A percentile compares a stretch with the other conserved stretches of the same genome.
phyloP scores from a whole-genome alignment of 2,888 invertebrate genomes.

The Temnothorax unifasciatus region DNA sequence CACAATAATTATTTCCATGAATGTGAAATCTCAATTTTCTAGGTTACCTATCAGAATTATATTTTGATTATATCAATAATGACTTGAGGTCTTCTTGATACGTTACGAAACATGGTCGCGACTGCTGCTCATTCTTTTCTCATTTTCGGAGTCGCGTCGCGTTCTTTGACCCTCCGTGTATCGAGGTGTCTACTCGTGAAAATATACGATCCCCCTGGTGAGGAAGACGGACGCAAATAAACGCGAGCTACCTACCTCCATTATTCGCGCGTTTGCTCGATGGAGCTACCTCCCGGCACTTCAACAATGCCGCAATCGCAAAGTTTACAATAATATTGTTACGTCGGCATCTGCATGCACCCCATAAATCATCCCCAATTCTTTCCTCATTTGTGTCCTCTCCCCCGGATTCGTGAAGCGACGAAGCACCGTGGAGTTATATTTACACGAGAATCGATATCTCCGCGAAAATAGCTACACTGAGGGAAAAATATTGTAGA shows the following conservation, averaged over 20 bases:
- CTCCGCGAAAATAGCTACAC: background rate
- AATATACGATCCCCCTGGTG: constrained; percentile 52
- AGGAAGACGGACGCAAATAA: constrained; percentile 43
- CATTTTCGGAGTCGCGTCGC: constrained; percentile 65
- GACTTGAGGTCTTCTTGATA: background rate
- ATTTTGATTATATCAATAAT: constrained; percentile 19
- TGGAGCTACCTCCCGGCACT: constrained; percentile 48
- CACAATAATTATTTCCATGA: background rate
- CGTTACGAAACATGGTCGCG: constrained; percentile 17
- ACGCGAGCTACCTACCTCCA: constrained; percentile 27
- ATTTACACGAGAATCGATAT: constrained; percentile 8
- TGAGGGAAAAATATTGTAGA: too few species aligned
- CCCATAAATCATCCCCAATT: constrained; percentile 75
- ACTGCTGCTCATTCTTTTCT: constrained; percentile 69
- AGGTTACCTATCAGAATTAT: background rate
- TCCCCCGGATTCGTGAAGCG: constrained; percentile 18
- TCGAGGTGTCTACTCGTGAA: constrained; percentile 59
- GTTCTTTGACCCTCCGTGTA: constrained; percentile 56
- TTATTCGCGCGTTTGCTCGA: constrained; percentile 69
- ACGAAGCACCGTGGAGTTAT: constrained; percentile 3
- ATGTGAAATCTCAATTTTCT: background rate
- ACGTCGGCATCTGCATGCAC: constrained; percentile 59
- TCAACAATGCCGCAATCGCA: constrained; percentile 73
- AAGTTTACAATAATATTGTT: constrained; percentile 70
- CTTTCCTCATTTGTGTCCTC: constrained; percentile 59